These are phyloP conservation scores for Rhogogaster chlorosoma DNA, from an alignment of 2,888 invertebrate species.

Conservation along the genomic window DNA sequence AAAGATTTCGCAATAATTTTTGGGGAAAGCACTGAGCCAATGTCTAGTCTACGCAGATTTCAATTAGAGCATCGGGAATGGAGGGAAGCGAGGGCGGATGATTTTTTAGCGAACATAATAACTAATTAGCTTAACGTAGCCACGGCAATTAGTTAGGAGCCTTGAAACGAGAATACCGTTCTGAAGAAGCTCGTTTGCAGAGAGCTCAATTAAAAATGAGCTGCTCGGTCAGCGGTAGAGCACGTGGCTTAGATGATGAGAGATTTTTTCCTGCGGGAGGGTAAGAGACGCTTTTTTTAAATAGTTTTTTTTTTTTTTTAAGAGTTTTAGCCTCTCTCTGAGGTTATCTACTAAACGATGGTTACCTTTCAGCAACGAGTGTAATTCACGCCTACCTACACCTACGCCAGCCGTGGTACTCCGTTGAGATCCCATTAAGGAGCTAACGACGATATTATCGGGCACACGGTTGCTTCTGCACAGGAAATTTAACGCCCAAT, in stretches of 20 bases:
- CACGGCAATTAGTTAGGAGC: slow-evolving; percentile 27
- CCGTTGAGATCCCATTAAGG: slow-evolving; percentile 70
- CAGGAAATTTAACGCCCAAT: slow-evolving; percentile 67
- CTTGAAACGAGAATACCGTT: neutral
- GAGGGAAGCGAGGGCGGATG: neutral
- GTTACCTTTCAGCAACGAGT: slow-evolving; percentile 57
- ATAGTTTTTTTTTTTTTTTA: slow-evolving; percentile 5
- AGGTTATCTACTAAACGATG: slow-evolving; percentile 31
- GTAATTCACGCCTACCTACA: slow-evolving; percentile 62
- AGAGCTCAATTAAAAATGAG: slow-evolving; percentile 42
- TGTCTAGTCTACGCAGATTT: neutral
- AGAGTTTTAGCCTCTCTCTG: slow-evolving; percentile 13
- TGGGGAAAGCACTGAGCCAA: neutral
- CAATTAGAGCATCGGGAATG: neutral
- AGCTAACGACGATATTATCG: slow-evolving; percentile 66
- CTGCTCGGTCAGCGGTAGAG: slow-evolving; percentile 40
- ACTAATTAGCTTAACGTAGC: slow-evolving; percentile 23
- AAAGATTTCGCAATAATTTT: neutral
- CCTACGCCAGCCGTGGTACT: slow-evolving; percentile 56
- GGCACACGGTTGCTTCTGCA: slow-evolving; percentile 58
- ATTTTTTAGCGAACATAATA: slow-evolving; percentile 23
- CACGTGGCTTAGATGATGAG: slow-evolving; percentile 7
- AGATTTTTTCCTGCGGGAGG: neutral
- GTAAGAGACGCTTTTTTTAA: neutral
- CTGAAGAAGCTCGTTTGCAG: slow-evolving; percentile 1